phyloP scores from a whole-genome alignment of 2,888 invertebrate genomes.

The Mesoligia furuncula region DNA sequence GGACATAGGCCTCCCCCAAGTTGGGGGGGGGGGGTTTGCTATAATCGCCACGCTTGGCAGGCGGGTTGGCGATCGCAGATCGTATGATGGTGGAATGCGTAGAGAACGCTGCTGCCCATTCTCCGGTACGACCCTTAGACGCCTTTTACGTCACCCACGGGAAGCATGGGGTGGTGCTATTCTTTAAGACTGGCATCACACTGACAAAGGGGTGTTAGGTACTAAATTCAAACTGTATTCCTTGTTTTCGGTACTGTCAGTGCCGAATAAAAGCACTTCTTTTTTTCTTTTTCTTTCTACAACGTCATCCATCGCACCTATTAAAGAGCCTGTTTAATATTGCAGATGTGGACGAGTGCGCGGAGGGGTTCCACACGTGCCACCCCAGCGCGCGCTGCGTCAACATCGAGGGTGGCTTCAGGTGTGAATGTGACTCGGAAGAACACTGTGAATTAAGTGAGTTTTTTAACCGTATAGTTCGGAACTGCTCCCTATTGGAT shows the following conservation, averaged over 20 bases:
- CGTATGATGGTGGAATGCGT: too few relatives aligned
- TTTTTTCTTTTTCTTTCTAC: neutral
- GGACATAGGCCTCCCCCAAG: too few relatives aligned
- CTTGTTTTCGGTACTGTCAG: neutral
- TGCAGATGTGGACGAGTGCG: slow-evolving; percentile 96
- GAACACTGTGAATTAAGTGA: slow-evolving; percentile 92
- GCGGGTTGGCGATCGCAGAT: too few relatives aligned
- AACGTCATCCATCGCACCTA: neutral
- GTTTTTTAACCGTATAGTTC: slow-evolving; percentile 56
- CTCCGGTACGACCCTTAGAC: too few relatives aligned
- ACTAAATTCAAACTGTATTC: neutral
- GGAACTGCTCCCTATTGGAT: neutral
- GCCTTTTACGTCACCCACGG: too few relatives aligned
- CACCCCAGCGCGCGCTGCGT: slow-evolving; percentile 94
- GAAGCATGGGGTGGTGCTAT: too few relatives aligned
- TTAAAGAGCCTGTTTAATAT: slow-evolving; percentile 46
- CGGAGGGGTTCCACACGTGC: slow-evolving; percentile 94
- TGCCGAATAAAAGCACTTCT: neutral
- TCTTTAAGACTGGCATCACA: too few relatives aligned
- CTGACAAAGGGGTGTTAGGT: too few relatives aligned
- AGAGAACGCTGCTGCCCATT: too few relatives aligned
- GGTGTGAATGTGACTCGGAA: slow-evolving; percentile 92
- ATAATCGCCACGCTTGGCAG: too few relatives aligned
- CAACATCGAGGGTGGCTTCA: slow-evolving; percentile 95
- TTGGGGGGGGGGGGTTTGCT: too few relatives aligned